Conservation (phyloP, 2,888 invertebrate species). For the Homarus gammarus region DNA sequence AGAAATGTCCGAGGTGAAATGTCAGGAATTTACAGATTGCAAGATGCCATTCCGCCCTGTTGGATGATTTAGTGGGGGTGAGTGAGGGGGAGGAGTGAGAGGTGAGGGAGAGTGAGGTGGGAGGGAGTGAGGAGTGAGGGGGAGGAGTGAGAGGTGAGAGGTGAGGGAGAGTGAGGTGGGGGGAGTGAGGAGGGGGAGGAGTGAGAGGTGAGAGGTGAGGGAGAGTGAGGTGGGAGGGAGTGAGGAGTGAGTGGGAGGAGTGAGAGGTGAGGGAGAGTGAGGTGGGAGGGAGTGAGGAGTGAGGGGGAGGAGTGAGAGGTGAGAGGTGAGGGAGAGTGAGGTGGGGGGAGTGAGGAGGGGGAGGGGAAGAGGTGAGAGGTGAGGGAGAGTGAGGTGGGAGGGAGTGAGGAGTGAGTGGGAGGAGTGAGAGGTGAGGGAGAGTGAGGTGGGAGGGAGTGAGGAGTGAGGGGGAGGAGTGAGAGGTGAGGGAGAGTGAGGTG, state of each 20-base stretch:
- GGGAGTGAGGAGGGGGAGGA: too few species aligned
- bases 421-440: too few species aligned
- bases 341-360: not conserved
- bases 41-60: slow-evolving; percentile 1
- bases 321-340: not conserved
- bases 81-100: not conserved
- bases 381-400: too few species aligned
- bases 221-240: not conserved
- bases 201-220: not conserved
- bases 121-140: not conserved
- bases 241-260: too few species aligned
- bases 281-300: not conserved
- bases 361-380: too few species aligned
- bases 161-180: not conserved
- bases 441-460: too few species aligned
- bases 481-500: too few species aligned
- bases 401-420: too few species aligned
- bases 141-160: not conserved
- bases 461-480: too few species aligned
- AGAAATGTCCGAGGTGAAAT: slow-evolving; percentile 7
- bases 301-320: not conserved
- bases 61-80: not conserved
- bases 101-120: not conserved
- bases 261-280: not conserved
- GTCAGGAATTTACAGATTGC: slow-evolving; percentile 10